Conservation (phyloP, 2,797 vertebrate genomes). For the Paramormyrops hopkinsi region DNA sequence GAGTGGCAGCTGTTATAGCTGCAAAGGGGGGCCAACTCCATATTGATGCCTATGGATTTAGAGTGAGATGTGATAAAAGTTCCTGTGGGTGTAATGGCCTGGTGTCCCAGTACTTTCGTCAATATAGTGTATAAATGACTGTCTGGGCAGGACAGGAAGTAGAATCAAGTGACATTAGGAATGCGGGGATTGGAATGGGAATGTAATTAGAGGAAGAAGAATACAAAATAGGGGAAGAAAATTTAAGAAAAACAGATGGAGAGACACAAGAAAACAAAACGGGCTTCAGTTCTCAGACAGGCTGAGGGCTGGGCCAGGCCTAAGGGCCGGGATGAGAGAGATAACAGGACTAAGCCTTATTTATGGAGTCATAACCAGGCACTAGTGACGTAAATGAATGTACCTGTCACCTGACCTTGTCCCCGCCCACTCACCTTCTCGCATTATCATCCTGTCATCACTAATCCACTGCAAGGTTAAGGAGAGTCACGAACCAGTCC, state of each 20-base stretch:
- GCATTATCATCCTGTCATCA: neutral
- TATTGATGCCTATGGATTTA: neutral
- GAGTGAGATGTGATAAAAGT: neutral
- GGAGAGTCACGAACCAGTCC: neutral
- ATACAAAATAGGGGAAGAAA: neutral
- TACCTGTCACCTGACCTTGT: neutral
- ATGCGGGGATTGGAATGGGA: neutral
- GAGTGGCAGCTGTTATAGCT: neutral
- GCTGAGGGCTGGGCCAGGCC: neutral
- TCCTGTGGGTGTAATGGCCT: neutral
- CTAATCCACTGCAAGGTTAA: neutral
- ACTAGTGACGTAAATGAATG: constrained; percentile 3
- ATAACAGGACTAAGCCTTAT: neutral
- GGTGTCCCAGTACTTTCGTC: neutral
- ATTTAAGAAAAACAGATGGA: neutral
- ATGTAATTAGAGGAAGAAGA: neutral
- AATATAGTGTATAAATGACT: neutral
- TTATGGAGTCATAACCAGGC: neutral
- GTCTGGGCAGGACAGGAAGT: neutral
- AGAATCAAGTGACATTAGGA: neutral
- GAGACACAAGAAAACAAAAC: neutral
- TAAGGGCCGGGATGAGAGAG: neutral
- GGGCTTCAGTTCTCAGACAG: neutral
- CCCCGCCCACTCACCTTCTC: neutral
- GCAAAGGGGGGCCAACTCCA: neutral